Percentiles rank a stretch among this genome's conserved stretches.
These are phyloP conservation scores for Oryzias celebensis DNA, from an alignment of 2,113 vertebrate genomes.

Conservation along the genomic window DNA sequence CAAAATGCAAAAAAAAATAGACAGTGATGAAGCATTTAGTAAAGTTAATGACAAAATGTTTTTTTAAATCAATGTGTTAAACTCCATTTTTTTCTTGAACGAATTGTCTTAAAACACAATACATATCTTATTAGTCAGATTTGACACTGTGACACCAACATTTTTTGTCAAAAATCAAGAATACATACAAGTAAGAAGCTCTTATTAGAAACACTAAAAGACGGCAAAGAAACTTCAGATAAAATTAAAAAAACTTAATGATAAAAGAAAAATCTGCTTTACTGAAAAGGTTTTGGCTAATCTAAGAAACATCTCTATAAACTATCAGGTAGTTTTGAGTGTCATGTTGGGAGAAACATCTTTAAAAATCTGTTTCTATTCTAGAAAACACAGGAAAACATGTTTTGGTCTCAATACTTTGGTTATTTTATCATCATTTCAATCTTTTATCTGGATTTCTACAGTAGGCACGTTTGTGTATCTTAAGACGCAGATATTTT, in stretches of 20 bases:
- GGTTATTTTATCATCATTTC: slow-evolving; percentile 56
- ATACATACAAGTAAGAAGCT: no score
- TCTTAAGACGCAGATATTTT: slow-evolving; percentile 33
- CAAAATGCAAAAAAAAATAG: slow-evolving; percentile 13
- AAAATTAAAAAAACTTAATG: slow-evolving; percentile 5
- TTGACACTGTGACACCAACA: not conserved
- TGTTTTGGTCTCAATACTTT: slow-evolving; percentile 76
- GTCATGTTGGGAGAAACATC: slow-evolving; percentile 59
- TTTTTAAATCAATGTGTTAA: slow-evolving; percentile 34
- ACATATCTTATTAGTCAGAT: not conserved
- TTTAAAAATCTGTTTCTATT: slow-evolving; percentile 35
- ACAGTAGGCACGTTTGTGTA: slow-evolving; percentile 23
- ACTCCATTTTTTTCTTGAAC: slow-evolving; percentile 31
- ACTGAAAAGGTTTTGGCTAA: not conserved
- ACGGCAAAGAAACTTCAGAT: not conserved
- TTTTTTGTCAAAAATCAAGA: no score
- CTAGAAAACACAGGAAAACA: slow-evolving; percentile 16
- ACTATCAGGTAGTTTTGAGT: slow-evolving; percentile 51
- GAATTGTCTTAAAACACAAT: slow-evolving; percentile 5
- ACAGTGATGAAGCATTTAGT: slow-evolving; percentile 65
- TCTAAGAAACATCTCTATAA: not conserved
- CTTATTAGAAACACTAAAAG: no score
- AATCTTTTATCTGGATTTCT: slow-evolving; percentile 18
- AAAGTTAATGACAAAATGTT: slow-evolving; percentile 50
- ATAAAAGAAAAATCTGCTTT: not conserved